phyloP scores from a whole-genome alignment of 1,140 invertebrate species.

The Homalodisca vitripennis region DNA sequence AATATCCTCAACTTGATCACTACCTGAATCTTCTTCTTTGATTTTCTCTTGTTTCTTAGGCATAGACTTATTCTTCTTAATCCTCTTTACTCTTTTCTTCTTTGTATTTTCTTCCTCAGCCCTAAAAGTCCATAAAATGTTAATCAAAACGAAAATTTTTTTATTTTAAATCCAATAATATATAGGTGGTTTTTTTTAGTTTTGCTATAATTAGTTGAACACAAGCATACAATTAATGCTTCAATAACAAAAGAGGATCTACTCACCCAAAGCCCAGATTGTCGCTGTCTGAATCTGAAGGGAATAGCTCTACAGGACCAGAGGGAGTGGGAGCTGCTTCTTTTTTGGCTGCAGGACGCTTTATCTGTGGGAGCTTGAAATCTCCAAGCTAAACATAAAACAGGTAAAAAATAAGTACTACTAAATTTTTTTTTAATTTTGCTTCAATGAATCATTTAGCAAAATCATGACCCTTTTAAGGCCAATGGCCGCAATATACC shows the following conservation, averaged over 20 bases:
- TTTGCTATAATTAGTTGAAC: background rate
- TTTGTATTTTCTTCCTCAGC: constrained; percentile 6
- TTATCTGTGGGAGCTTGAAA: constrained; percentile 34
- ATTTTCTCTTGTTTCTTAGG: constrained; percentile 7
- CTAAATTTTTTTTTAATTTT: no score
- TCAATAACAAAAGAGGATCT: background rate
- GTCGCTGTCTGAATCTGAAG: constrained; percentile 39
- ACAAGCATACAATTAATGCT: background rate
- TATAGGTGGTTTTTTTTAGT: background rate
- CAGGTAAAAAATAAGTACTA: no score
- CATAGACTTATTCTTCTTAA: constrained; percentile 23
- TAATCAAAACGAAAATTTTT: background rate
- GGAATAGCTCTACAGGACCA: constrained; percentile 39
- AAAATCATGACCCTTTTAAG: no score
- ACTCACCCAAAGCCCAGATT: background rate
- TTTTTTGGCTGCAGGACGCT: constrained; percentile 22
- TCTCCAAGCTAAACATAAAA: constrained; percentile 32
- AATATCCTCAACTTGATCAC: constrained; percentile 31
- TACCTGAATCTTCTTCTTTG: constrained; percentile 3
- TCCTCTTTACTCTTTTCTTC: constrained; percentile 25
- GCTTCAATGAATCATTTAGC: no score
- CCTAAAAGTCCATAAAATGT: constrained; percentile 14
- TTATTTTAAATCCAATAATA: background rate
- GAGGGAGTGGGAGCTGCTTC: constrained; percentile 26
- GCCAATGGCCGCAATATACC: no score